Conservation (phyloP, 2,888 invertebrate species). For the Synanthedon andrenaeformis region DNA sequence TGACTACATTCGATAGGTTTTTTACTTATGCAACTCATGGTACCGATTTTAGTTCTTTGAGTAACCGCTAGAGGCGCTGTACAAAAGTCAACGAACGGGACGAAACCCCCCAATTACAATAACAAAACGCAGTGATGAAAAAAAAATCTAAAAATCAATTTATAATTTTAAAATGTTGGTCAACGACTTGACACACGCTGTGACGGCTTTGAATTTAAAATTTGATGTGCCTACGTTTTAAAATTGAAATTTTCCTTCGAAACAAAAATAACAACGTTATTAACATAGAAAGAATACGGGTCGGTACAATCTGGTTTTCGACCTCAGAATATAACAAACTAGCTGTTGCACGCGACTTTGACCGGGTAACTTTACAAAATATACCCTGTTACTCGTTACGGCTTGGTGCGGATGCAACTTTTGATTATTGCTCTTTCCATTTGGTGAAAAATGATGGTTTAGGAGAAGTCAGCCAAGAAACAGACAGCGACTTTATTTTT, state of each 20-base stretch:
- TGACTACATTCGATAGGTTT: no score
- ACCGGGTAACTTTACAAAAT: no score
- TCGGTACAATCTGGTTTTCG: conserved; percentile 12
- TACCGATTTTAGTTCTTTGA: no score
- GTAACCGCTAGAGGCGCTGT: no score
- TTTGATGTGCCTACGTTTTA: conserved; percentile 7
- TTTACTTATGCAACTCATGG: no score
- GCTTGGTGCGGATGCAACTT: no score
- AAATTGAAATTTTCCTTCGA: conserved; percentile 11
- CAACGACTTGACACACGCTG: conserved; percentile 16
- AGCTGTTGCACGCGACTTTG: no score
- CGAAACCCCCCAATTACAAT: conserved; percentile 11
- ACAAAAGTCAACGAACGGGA: conserved; percentile 11
- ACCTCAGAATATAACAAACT: background rate
- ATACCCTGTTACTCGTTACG: no score
- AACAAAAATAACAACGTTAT: conserved; percentile 6
- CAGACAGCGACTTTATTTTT: no score
- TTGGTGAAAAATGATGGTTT: no score
- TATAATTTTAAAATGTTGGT: conserved; percentile 19
- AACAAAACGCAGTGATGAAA: conserved; percentile 9
- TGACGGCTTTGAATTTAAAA: conserved; percentile 14
- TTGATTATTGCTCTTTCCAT: no score
- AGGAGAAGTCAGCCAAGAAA: no score
- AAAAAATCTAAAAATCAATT: conserved; percentile 2
- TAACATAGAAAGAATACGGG: conserved; percentile 30